Evolutionary conservation across 2,888 invertebrate species (phyloP).

Genomic region (Spialia ferax): DNA sequence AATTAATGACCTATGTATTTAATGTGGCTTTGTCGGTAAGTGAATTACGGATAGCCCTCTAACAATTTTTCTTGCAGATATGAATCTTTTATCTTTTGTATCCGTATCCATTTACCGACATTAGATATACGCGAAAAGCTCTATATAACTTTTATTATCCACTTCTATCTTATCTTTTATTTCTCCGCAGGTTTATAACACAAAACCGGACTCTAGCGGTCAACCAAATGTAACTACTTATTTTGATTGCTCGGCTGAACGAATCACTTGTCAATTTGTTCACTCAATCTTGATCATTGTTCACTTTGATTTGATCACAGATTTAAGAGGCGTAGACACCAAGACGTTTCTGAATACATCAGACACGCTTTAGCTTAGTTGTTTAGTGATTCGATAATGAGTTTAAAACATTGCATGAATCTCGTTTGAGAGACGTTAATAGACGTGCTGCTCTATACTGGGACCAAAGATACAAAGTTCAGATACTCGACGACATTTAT

Average conservation of each 20-base stretch:
- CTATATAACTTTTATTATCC: constrained; percentile 67
- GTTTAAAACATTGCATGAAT: constrained; percentile 70
- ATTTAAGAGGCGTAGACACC: constrained; percentile 71
- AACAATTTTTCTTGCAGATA: neutral
- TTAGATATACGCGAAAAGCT: constrained; percentile 64
- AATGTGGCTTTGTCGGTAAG: constrained; percentile 73
- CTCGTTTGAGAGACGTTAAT: constrained; percentile 59
- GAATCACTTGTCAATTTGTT: constrained; percentile 79
- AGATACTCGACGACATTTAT: constrained; percentile 27
- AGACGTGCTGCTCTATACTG: constrained; percentile 46
- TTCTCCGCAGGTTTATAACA: constrained; percentile 87
- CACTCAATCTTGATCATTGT: constrained; percentile 80
- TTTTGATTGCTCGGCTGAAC: constrained; percentile 80
- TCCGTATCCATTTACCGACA: constrained; percentile 63
- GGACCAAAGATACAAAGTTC: constrained; percentile 31
- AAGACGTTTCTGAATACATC: constrained; percentile 60
- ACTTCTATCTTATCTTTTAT: constrained; percentile 83
- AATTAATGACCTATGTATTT: constrained; percentile 55
- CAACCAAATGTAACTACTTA: constrained; percentile 86
- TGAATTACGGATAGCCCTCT: constrained; percentile 53
- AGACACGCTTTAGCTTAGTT: constrained; percentile 70
- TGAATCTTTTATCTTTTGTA: neutral
- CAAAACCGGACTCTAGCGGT: constrained; percentile 86
- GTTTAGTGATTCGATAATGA: constrained; percentile 42
- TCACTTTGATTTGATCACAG: constrained; percentile 79